Base-by-base conservation (phyloP, 2,888 invertebrate genomes). In the Troilus luridus region DNA sequence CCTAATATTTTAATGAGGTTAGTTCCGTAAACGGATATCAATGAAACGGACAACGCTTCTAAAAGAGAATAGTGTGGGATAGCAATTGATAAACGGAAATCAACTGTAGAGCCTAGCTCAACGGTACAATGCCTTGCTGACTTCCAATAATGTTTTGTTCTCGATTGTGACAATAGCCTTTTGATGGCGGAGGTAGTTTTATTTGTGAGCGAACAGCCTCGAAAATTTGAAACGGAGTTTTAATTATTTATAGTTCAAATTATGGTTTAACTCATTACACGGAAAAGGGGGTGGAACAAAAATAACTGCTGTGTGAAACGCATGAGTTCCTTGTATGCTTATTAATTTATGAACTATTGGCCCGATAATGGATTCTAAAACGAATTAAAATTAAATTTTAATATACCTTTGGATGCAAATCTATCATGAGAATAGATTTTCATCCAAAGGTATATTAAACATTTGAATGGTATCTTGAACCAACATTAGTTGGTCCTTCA, bases 161-260 rank as follows among this genome's bases (percentile, higher is more conserved):
- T 56, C 85, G 6, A 85, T n/a, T 58, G 85, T 85, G n/a, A 85
- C 85, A 85, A 85, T 85, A 85, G 85, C 85, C 85, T 85, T 85
- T 85, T 85, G 56, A 85, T 56, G 56, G 21, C 85, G 56, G 72
- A 77, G 72, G 27, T 41, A 77, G 72, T 77, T 77, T 9, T 77
- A 9, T 41, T 41, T 41, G 17, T 77, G 41, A 77, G 41, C 19
- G 27, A 77, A 77, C 41, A 77, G 72, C 0, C 8, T 11, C 1
- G 6, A 17, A 8, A 2, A 41, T 41, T 41, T 17, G 0, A 77
- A 41, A 41, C 7, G 0, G 7, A 41, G 1, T 77, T 77, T 41
- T 77, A 77, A 77, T 41, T 77, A 77, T 77, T 77, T 41, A 41
- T 41, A 11, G 72, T 77, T 10, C 11, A 11, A 11, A n/a, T 64